Percentiles rank a stretch among this genome's conserved stretches.
Evolutionary conservation across 2,888 invertebrate species (phyloP).

Genomic region (Sesamia inferens): DNA sequence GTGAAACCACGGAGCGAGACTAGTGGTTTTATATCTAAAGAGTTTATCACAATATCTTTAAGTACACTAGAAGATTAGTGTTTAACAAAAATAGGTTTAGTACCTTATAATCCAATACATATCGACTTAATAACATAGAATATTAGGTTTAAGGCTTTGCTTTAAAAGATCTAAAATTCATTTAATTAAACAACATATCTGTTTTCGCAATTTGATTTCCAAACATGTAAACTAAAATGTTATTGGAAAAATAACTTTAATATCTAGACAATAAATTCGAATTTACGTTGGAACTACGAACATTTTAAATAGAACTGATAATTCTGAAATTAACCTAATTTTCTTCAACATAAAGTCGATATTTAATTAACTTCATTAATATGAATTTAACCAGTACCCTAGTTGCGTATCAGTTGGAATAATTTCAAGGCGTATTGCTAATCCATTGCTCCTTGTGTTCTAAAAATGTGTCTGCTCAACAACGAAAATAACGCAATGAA

Average conservation of each 20-base stretch:
- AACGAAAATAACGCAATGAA: too few species aligned
- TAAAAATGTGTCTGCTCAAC: too few species aligned
- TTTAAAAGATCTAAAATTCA: neutral
- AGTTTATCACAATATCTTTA: neutral
- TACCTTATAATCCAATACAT: neutral
- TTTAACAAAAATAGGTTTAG: neutral
- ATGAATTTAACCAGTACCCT: neutral
- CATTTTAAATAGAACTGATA: neutral
- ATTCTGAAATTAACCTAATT: neutral
- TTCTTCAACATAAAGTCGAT: neutral
- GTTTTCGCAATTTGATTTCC: neutral
- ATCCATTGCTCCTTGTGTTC: too few species aligned
- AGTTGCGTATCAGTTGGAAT: too few species aligned
- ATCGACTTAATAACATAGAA: neutral
- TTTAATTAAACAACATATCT: neutral
- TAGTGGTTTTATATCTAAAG: neutral
- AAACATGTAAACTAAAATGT: neutral
- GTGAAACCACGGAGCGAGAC: too few species aligned
- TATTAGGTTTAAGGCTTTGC: neutral
- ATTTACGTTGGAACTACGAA: neutral
- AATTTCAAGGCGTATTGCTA: too few species aligned
- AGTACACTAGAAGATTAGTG: neutral
- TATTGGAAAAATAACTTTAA: neutral
- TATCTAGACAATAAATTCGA: neutral
- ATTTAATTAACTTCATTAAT: neutral